A percentile compares a stretch with the other conserved stretches of the same genome.
phyloP scores from a whole-genome alignment of 2,113 vertebrate species.

The Seriola rivoliana region DNA sequence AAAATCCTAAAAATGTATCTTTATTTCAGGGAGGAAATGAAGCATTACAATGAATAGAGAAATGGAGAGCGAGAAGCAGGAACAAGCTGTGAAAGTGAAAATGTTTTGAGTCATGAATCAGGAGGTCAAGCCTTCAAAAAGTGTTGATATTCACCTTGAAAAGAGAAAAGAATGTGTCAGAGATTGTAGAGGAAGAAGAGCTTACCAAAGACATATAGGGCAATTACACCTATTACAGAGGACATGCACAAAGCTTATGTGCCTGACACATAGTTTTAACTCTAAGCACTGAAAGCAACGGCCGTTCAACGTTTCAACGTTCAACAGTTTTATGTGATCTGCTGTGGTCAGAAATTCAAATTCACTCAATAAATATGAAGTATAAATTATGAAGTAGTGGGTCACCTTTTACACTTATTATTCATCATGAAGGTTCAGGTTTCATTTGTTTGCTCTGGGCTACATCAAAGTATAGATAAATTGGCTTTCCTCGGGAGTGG shows the following conservation, averaged over 20 bases:
- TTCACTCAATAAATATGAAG: neutral
- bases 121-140: neutral
- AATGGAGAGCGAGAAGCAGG: no score
- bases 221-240: no score
- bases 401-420: neutral
- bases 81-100: conserved; percentile 1
- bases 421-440: neutral
- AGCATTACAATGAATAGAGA: no score
- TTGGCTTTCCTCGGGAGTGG: neutral
- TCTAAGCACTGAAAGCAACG: neutral
- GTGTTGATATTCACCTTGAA: neutral
- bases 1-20: no score
- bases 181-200: no score
- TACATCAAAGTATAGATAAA: neutral
- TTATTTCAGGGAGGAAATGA: no score
- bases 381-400: neutral
- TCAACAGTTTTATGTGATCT: neutral
- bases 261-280: no score
- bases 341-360: neutral
- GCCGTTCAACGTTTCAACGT: neutral
- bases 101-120: neutral
- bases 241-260: neutral
- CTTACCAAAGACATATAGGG: no score
- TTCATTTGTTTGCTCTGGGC: neutral
- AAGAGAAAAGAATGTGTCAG: neutral